Percentiles rank a stretch among this genome's conserved stretches.
phyloP scores from a whole-genome alignment of 2,113 vertebrate genomes.

The Lichenostomus cassidix region DNA sequence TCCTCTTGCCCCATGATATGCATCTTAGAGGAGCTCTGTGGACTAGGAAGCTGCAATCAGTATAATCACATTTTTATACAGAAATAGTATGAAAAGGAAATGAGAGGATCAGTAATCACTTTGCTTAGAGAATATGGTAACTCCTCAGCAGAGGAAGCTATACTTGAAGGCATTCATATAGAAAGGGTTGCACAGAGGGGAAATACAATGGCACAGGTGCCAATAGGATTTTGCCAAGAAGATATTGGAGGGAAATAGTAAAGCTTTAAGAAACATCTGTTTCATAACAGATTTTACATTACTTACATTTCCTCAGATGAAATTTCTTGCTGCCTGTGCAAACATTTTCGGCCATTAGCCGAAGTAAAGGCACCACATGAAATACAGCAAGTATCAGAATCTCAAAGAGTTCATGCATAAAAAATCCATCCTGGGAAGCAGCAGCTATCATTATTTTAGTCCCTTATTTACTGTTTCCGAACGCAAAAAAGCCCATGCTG shows the following conservation, averaged over 20 bases:
- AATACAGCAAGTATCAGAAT: slow-evolving; percentile 65
- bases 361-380: slow-evolving; percentile 55
- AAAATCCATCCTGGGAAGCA: background rate
- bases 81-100: background rate
- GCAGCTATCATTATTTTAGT: slow-evolving; percentile 32
- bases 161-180: background rate
- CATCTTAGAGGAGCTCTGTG: background rate
- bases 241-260: background rate
- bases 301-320: slow-evolving; percentile 68
- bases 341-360: slow-evolving; percentile 62
- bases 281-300: background rate
- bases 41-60: background rate
- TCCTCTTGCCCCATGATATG: background rate
- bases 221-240: background rate
- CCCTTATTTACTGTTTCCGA: background rate
- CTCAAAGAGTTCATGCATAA: slow-evolving; percentile 5
- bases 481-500: background rate
- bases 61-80: background rate
- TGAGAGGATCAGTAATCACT: background rate
- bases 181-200: background rate
- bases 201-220: background rate
- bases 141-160: background rate
- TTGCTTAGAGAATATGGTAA: background rate
- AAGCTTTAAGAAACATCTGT: background rate
- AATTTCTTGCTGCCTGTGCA: slow-evolving; percentile 24